A percentile compares a stretch with the other conserved stretches of the same genome.
phyloP scores from a whole-genome alignment of 1,140 invertebrate genomes.

The Hylaeus anthracinus region DNA sequence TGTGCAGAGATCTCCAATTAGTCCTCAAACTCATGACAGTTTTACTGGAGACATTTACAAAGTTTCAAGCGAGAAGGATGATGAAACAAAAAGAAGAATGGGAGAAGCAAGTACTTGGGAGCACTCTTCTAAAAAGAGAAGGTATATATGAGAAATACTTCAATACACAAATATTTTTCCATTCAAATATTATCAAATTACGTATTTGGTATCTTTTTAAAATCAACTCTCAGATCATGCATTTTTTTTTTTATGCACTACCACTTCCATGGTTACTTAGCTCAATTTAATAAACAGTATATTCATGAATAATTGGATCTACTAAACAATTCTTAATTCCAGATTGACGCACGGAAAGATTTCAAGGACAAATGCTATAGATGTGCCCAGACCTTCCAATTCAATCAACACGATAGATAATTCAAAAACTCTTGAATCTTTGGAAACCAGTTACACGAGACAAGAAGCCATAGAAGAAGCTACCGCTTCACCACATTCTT shows the following conservation, averaged over 20 bases:
- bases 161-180: not conserved
- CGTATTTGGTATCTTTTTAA: too few species aligned
- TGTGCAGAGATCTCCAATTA: slow-evolving; percentile 70
- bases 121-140: slow-evolving; percentile 64
- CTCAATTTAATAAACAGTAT: not conserved
- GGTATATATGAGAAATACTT: slow-evolving; percentile 55
- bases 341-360: slow-evolving; percentile 66
- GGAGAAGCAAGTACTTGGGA: slow-evolving; percentile 62
- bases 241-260: too few species aligned
- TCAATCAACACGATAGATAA: slow-evolving; percentile 59
- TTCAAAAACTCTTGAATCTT: slow-evolving; percentile 67
- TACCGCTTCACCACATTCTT: slow-evolving; percentile 84
- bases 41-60: slow-evolving; percentile 69
- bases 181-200: slow-evolving; percentile 15
- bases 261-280: too few species aligned
- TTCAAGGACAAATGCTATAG: slow-evolving; percentile 58
- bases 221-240: too few species aligned
- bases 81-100: slow-evolving; percentile 64
- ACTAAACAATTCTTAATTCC: not conserved
- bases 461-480: slow-evolving; percentile 69
- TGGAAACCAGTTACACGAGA: slow-evolving; percentile 67
- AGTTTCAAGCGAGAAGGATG: slow-evolving; percentile 73
- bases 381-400: slow-evolving; percentile 63
- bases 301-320: not conserved
- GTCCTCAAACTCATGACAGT: slow-evolving; percentile 70